These are phyloP conservation scores for Lordiphosa collinella DNA, from an alignment of 1,140 invertebrate genomes.

Conservation along the genomic window DNA sequence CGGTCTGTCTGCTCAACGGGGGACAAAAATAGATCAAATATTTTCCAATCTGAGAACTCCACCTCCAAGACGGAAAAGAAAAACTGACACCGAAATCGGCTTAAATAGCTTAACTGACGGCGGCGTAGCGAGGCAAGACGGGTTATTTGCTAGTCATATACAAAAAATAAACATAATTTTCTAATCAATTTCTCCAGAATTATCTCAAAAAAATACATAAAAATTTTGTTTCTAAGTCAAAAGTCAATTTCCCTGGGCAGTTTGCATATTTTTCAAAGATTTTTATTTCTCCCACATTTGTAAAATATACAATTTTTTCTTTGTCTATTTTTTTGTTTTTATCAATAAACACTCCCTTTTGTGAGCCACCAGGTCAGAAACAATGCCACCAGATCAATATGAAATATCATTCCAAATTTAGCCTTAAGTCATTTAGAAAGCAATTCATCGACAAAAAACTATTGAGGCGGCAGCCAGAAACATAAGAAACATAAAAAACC, in stretches of 20 bases:
- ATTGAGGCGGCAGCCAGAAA: conserved; percentile 26
- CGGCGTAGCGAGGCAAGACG: too few species aligned
- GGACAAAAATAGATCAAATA: too few species aligned
- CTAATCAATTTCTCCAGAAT: too few species aligned
- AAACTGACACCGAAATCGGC: too few species aligned
- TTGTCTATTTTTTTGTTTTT: conserved; percentile 8
- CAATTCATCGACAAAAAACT: conserved; percentile 61
- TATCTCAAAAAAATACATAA: neutral
- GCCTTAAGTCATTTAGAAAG: conserved; percentile 72
- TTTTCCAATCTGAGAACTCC: too few species aligned
- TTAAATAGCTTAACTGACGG: too few species aligned
- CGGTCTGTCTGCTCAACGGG: too few species aligned
- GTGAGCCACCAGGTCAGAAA: conserved; percentile 22
- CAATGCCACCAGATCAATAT: conserved; percentile 47
- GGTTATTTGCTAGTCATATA: too few species aligned
- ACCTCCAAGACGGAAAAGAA: too few species aligned
- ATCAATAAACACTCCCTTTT: conserved; percentile 42
- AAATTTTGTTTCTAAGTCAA: too few species aligned
- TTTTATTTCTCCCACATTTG: conserved; percentile 18
- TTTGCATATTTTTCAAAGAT: conserved; percentile 14
- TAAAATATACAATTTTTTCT: conserved; percentile 13
- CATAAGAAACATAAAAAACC: conserved; percentile 23
- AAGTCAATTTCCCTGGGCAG: neutral
- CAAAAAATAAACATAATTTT: too few species aligned
- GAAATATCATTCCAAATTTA: conserved; percentile 68